Base-by-base conservation (phyloP, 2,113 vertebrate genomes). In the Thinocorus orbignyianus region DNA sequence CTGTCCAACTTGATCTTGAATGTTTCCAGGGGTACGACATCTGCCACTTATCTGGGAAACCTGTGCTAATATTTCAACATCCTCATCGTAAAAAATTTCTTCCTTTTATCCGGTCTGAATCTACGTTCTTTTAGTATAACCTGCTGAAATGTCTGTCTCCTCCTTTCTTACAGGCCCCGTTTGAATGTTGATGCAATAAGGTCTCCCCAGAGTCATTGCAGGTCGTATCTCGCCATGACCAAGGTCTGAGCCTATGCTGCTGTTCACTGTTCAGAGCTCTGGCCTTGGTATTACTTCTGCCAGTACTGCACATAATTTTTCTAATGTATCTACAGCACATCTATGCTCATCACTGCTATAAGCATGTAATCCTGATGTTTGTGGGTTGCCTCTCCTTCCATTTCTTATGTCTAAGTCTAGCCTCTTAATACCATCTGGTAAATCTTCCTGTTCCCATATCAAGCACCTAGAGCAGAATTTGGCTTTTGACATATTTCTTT, bases 221-320 rank as follows among this genome's bases (percentile, higher is more conserved):
- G 26, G 11, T 73, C 4, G 0, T 41, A 10, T 69, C 52, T 82
- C 1, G 0, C 44, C 39, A 61, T 30, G 24, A 73, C 13, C 16
- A 54, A 20, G 39, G 35, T 23, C 57, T 72, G 35, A 88, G 35
- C 14, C 65, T 84, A 39, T 72, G 39, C 19, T 88, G 42, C 35
- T 55, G 16, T 58, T 64, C 35, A 31, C 42, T 49, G 24, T 48
- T 87, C 52, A 81, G 37, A 58, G 73, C 24, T 37, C 41, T 85
- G 46, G 17, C 11, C 52, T 72, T 72, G 17, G 8, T 54, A 18
- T 49, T 90, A 76, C 44, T 8, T 83, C 68, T 62, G 46, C 41
- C 54, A 78, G 31, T 23, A 48, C 19, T 13, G 39, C 6, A 87
- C 5, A 31, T 44, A 37, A 30, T 64, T 64, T 85, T 76, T 60